A percentile compares a stretch with the other conserved stretches of the same genome.
Evolutionary conservation across 2,888 invertebrate species (phyloP).

Genomic region (Abrostola triplasia): DNA sequence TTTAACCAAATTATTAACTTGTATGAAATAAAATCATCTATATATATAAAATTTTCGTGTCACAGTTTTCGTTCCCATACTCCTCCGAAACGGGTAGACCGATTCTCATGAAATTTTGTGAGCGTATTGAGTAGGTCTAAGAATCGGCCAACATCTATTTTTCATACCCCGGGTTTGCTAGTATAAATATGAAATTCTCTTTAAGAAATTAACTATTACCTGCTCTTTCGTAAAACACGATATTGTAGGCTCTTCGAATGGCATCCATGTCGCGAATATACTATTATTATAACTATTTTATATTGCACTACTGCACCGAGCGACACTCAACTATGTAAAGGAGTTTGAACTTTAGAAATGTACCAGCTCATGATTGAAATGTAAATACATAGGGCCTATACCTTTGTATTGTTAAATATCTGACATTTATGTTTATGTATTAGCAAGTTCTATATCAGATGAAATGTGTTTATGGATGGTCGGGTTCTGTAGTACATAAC

Average conservation of each 20-base stretch:
- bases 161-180: too few species aligned
- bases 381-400: conserved; percentile 7
- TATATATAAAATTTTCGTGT: too few species aligned
- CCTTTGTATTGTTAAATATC: not conserved
- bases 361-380: conserved; percentile 22
- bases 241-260: conserved; percentile 68
- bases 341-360: conserved; percentile 30
- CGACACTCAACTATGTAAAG: conserved; percentile 11
- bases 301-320: conserved; percentile 30
- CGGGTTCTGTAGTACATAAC: too few species aligned
- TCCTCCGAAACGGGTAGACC: too few species aligned
- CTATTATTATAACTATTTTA: too few species aligned
- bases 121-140: too few species aligned
- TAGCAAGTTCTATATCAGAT: not conserved
- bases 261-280: conserved; percentile 66
- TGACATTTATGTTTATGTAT: conserved; percentile 4
- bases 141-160: too few species aligned
- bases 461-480: not conserved
- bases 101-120: too few species aligned
- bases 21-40: too few species aligned
- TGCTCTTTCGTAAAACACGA: conserved; percentile 79
- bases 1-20: too few species aligned
- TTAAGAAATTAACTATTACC: conserved; percentile 64
- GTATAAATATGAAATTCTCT: not conserved
- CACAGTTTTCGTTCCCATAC: too few species aligned